phyloP scores from a whole-genome alignment of 2,113 vertebrate genomes.

The Felis chaus region DNA sequence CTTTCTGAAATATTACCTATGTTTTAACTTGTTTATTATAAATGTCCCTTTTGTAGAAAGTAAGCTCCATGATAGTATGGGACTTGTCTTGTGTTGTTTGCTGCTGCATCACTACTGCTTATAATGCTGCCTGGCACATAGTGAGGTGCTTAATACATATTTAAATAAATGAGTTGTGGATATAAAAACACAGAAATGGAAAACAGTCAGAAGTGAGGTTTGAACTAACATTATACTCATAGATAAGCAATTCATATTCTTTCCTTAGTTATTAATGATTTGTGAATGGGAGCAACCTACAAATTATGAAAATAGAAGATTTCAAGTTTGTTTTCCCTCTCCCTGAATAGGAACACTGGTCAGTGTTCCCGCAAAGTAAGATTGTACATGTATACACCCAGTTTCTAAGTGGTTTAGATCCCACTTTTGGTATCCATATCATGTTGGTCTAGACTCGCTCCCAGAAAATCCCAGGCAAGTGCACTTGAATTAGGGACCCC shows the following conservation, averaged over 20 bases:
- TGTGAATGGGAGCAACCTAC: not conserved
- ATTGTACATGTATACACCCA: not conserved
- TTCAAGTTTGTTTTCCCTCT: not conserved
- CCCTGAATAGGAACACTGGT: not conserved
- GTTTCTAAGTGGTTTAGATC: not conserved
- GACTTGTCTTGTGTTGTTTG: not conserved
- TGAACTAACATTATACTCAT: not conserved
- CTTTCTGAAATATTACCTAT: not conserved
- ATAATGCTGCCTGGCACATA: not conserved
- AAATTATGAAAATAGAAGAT: not conserved
- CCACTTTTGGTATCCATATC: not conserved
- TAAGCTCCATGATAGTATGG: not conserved
- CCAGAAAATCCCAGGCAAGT: not conserved
- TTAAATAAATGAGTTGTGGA: not conserved
- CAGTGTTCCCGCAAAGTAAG: not conserved
- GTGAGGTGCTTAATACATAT: not conserved
- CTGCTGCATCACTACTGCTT: not conserved
- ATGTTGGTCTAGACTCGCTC: not conserved
- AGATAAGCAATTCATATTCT: not conserved
- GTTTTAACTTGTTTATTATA: not conserved
- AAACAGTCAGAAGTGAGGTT: not conserved
- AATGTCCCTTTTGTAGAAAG: not conserved
- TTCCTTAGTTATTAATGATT: slow-evolving; percentile 29
- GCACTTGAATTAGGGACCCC: not conserved
- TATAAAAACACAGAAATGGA: not conserved